Conservation (phyloP, 92 coral and sea anemone genomes). For the Muricea muricata region DNA sequence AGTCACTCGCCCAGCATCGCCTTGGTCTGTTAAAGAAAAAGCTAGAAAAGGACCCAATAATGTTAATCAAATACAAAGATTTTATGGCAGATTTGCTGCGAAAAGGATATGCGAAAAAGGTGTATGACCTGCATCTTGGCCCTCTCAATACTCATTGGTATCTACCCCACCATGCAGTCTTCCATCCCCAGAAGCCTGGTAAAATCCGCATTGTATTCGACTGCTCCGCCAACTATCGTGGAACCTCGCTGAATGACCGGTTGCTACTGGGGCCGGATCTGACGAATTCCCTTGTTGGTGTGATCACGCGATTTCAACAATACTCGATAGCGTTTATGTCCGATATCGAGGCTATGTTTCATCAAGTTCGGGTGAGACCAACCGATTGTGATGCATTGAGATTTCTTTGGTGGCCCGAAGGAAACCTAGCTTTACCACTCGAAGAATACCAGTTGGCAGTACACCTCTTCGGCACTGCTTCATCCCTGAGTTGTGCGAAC, state of each 20-base stretch:
- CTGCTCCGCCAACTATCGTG: neutral
- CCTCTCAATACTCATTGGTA: slow-evolving; percentile 27
- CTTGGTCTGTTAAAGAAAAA: slow-evolving; percentile 46
- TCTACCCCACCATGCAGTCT: slow-evolving; percentile 26
- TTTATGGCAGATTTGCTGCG: slow-evolving; percentile 63
- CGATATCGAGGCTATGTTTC: slow-evolving; percentile 8
- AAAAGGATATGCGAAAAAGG: slow-evolving; percentile 38
- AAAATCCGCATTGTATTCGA: slow-evolving; percentile 61
- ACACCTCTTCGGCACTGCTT: neutral
- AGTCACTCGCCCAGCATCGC: slow-evolving; percentile 47
- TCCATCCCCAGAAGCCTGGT: slow-evolving; percentile 55
- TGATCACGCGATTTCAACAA: neutral
- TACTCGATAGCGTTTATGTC: neutral
- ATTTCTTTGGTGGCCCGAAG: slow-evolving; percentile 7
- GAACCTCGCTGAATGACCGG: slow-evolving; percentile 8
- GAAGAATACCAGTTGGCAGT: slow-evolving; percentile 8
- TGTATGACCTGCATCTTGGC: slow-evolving; percentile 26
- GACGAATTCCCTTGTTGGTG: slow-evolving; percentile 9
- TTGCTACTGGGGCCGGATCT: slow-evolving; percentile 9
- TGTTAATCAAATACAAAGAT: slow-evolving; percentile 42
- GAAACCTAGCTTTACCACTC: neutral
- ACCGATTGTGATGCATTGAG: neutral
- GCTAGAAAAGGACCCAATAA: slow-evolving; percentile 19
- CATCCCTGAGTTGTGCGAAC: neutral
- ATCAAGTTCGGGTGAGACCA: neutral